A percentile compares a stretch with the other conserved stretches of the same genome.
Conservation (phyloP, 92 coral and sea anemone genomes). For the Zoanthus sociatus region DNA sequence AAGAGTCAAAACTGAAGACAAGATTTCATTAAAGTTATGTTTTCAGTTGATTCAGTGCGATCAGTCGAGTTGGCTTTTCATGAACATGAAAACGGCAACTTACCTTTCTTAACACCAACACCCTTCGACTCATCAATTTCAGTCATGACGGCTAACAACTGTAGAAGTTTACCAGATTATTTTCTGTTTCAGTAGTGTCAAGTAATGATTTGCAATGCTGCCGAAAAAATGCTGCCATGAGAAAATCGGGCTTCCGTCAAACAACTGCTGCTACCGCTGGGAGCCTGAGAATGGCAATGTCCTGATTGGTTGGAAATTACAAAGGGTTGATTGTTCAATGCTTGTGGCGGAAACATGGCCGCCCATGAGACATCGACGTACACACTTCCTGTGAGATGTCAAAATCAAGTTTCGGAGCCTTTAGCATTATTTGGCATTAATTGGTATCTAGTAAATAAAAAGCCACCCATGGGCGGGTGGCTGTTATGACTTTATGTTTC, state of each 20-base stretch:
- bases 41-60: not conserved
- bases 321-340: conserved; percentile 48
- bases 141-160: conserved; percentile 63
- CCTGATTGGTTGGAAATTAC: conserved; percentile 68
- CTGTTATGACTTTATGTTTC: not conserved
- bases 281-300: conserved; percentile 55
- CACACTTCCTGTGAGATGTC: conserved; percentile 27
- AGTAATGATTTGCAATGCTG: conserved; percentile 30
- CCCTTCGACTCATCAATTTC: conserved; percentile 71
- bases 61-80: not conserved
- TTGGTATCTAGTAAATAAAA: conserved; percentile 5
- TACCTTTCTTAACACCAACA: conserved; percentile 80
- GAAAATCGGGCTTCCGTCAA: conserved; percentile 34
- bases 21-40: not conserved
- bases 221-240: conserved; percentile 32
- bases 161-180: conserved; percentile 53
- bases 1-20: not conserved
- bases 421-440: not conserved
- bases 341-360: conserved; percentile 49
- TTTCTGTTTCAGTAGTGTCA: conserved; percentile 43
- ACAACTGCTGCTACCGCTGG: conserved; percentile 87
- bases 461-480: not conserved
- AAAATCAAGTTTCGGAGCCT: conserved; percentile 6
- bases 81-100: conserved; percentile 22
- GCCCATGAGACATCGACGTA: conserved; percentile 21